A percentile compares a stretch with the other conserved stretches of the same genome.
phyloP scores from a whole-genome alignment of 2,797 vertebrate species.

The Malurus leucopterus region DNA sequence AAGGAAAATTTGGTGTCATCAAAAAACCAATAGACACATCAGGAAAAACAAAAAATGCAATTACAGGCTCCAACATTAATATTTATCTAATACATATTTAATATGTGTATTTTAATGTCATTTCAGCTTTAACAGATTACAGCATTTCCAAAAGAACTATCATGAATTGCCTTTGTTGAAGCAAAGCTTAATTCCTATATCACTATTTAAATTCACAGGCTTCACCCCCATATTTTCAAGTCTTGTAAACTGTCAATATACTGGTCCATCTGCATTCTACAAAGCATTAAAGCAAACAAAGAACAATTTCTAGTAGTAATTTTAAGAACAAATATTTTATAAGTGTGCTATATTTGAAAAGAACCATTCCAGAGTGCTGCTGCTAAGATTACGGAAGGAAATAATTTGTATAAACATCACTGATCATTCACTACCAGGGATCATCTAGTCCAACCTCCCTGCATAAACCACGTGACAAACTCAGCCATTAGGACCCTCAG shows the following conservation, averaged over 20 bases:
- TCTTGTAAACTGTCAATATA: neutral
- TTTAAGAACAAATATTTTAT: neutral
- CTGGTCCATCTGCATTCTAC: neutral
- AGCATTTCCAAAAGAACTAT: neutral
- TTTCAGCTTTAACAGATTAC: conserved; percentile 10
- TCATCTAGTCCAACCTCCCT: neutral
- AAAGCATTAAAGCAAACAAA: neutral
- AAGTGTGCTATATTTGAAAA: neutral
- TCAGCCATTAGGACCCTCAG: neutral
- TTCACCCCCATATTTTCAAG: neutral
- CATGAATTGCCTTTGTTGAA: neutral
- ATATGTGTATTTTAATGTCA: conserved; percentile 14
- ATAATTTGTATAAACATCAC: neutral
- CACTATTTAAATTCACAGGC: conserved; percentile 3
- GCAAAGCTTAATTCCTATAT: neutral
- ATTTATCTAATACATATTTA: conserved; percentile 40
- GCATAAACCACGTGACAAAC: neutral
- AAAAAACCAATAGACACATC: neutral
- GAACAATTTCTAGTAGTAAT: neutral
- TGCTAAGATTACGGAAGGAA: neutral
- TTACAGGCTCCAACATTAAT: neutral
- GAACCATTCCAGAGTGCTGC: neutral
- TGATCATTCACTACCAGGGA: neutral
- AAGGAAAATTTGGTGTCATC: neutral
- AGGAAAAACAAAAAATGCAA: conserved; percentile 23